Evolutionary conservation across 1,140 invertebrate genomes (phyloP).

Genomic region (Maconellicoccus hirsutus): DNA sequence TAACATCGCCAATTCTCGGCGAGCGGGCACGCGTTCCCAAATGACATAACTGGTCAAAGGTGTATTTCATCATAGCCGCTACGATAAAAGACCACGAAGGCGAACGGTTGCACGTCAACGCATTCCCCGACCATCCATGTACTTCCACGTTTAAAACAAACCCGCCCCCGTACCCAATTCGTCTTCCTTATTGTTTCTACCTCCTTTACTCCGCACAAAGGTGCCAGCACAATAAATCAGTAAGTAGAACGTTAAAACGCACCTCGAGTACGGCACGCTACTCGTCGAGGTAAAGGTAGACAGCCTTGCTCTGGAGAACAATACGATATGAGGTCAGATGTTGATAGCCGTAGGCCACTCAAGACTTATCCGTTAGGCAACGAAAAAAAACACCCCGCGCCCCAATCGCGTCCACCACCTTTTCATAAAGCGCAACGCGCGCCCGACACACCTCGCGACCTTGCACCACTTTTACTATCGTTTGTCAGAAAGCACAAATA

Average conservation of each 20-base stretch:
- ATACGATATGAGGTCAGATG: slow-evolving; percentile 13
- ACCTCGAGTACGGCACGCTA: neutral
- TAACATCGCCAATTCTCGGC: too few relatives aligned
- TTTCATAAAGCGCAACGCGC: slow-evolving; percentile 4
- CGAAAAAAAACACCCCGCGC: neutral
- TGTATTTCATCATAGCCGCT: too few relatives aligned
- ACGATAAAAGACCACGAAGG: too few relatives aligned
- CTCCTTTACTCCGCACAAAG: too few relatives aligned
- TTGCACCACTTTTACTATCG: slow-evolving; percentile 20
- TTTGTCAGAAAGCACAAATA: neutral
- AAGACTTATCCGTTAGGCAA: slow-evolving; percentile 11
- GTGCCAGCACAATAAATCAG: neutral
- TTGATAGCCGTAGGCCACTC: slow-evolving; percentile 12
- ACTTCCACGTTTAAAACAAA: too few relatives aligned
- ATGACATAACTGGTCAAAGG: too few relatives aligned
- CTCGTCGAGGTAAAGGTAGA: neutral
- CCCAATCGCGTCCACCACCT: neutral
- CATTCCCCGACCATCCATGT: too few relatives aligned
- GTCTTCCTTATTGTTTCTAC: too few relatives aligned
- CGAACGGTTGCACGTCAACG: too few relatives aligned
- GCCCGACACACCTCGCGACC: slow-evolving; percentile 1
- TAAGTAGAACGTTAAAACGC: neutral
- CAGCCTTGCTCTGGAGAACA: slow-evolving; percentile 17
- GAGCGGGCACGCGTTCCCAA: too few relatives aligned
- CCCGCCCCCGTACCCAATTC: too few relatives aligned